Percentiles rank a stretch among this genome's conserved stretches.
These are phyloP conservation scores for Pachydiplax longipennis DNA, from an alignment of 2,888 invertebrate species.

Conservation along the genomic window DNA sequence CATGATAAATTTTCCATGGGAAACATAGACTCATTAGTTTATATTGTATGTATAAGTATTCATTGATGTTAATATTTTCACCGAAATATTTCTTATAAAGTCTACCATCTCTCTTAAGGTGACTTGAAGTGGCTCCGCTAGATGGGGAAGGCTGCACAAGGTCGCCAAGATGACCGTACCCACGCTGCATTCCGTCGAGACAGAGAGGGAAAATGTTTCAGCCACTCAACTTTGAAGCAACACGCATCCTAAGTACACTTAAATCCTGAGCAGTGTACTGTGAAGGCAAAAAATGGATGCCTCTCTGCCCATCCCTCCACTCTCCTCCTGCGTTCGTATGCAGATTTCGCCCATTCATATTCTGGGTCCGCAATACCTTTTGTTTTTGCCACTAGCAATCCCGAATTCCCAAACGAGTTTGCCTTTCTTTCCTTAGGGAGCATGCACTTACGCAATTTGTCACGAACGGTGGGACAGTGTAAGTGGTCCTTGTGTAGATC, in stretches of 20 bases:
- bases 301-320: not conserved
- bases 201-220: not conserved
- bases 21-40: no score
- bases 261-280: not conserved
- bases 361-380: not conserved
- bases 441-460: not conserved
- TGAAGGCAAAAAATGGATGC: not conserved
- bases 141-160: conserved; percentile 10
- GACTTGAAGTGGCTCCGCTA: not conserved
- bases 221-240: not conserved
- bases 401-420: not conserved
- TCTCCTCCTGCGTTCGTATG: not conserved
- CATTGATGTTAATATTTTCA: no score
- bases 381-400: not conserved
- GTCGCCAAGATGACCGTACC: not conserved
- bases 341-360: not conserved
- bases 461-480: not conserved
- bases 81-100: no score
- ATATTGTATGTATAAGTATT: no score
- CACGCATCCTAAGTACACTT: not conserved
- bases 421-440: not conserved
- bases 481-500: not conserved
- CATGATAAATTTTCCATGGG: no score
- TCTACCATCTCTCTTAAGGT: not conserved
- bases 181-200: not conserved